Evolutionary conservation across 2,888 invertebrate species (phyloP), one percentile per base, ranked within the genome.

Genomic region (Ellobium chinense): DNA sequence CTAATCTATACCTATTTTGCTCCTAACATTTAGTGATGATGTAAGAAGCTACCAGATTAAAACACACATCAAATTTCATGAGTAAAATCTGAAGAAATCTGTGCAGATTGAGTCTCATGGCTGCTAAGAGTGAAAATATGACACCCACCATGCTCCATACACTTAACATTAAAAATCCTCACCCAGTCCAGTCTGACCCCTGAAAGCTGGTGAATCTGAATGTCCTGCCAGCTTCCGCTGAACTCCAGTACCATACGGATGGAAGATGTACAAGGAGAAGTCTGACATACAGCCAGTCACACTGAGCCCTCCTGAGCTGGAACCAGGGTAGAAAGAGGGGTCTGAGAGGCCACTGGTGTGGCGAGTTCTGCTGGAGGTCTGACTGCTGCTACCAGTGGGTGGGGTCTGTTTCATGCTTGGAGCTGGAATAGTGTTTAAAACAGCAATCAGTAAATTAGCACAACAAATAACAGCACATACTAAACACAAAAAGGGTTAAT

Each of bases 221-320:
- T 73, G 72, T 21, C 56, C 65, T 31, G 58, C 74, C 27, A 95
- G 77, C 24, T 87, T 85, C 29, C 89, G 87, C 81, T 89, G 89
- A 7, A 87, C 88, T 5, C 86, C 88, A 70, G 96, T 96, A 9
- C 98, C 98, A 92, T 99, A 99, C 0, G 99, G 99, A 94, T 99
- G 99, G 94, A 99, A 99, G 90, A 99, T 97, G 93, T 98, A 98
- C 2, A 99, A 96, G 1, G 98, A 98, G 94, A 99, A 99, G 93
- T 99, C 98, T 0, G 98, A 97, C 82, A 99, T 94, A 89, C 98
- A 98, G 0, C 98, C 98, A 0, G 99, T 99, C 7, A 99, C 97
- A 92, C 98, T 97, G 1, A 97, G 94, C 0, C 97, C 97, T 39
- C 97, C 97, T 37, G 88, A 86, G 72, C 83, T 83, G 27, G 88